Evolutionary conservation across 2,888 invertebrate species (phyloP).

Genomic region (Lasioglossum villosulum): DNA sequence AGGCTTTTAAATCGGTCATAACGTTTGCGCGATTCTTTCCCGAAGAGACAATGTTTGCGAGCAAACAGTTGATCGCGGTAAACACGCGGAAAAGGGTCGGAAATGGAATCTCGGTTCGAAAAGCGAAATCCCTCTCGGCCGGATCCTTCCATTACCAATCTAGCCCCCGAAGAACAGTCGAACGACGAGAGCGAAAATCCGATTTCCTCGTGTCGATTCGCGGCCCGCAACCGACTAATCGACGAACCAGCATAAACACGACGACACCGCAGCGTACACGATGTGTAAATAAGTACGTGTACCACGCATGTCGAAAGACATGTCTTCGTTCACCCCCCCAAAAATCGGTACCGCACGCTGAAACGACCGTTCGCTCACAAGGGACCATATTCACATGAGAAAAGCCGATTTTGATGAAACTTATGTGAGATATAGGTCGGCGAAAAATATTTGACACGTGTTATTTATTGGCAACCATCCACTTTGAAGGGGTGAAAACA

Average conservation of each 20-base stretch:
- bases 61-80: constrained; percentile 57
- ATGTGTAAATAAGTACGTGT: not conserved
- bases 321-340: not conserved
- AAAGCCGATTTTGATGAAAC: too few relatives aligned
- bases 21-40: constrained; percentile 53
- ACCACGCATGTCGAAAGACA: too few relatives aligned
- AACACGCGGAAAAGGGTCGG: constrained; percentile 55
- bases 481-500: too few relatives aligned
- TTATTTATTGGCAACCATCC: too few relatives aligned
- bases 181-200: constrained; percentile 44
- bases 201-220: constrained; percentile 41
- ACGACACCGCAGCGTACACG: not conserved
- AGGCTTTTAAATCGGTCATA: constrained; percentile 48
- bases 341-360: not conserved
- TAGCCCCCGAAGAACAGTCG: constrained; percentile 28
- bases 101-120: constrained; percentile 58
- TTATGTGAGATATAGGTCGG: too few relatives aligned
- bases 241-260: not conserved
- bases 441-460: too few relatives aligned
- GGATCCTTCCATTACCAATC: constrained; percentile 56
- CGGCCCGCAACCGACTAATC: not conserved
- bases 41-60: constrained; percentile 58
- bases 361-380: not conserved
- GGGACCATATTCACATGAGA: too few relatives aligned
- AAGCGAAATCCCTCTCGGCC: constrained; percentile 40